phyloP scores from a whole-genome alignment of 2,113 vertebrate genomes.

The Rhinogobius similis region DNA sequence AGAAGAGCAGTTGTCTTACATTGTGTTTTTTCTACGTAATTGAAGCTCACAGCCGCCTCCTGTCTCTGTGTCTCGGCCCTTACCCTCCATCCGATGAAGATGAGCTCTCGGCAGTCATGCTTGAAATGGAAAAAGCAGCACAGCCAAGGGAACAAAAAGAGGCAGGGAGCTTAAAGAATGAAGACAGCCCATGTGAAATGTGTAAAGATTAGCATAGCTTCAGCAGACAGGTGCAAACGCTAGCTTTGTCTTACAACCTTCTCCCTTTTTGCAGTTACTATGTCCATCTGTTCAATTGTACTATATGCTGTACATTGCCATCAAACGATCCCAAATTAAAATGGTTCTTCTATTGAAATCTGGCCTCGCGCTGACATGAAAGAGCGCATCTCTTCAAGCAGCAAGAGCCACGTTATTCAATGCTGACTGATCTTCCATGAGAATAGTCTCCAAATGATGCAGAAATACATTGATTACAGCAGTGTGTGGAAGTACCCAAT shows the following conservation, averaged over 20 bases:
- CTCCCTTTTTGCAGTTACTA: slow-evolving; percentile 25
- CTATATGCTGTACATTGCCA: slow-evolving; percentile 13
- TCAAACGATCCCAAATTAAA: slow-evolving; percentile 3
- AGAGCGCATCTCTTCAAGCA: slow-evolving; percentile 12
- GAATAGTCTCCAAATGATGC: slow-evolving; percentile 50
- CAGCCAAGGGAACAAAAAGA: slow-evolving; percentile 38
- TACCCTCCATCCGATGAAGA: slow-evolving; percentile 41
- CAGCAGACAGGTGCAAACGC: slow-evolving; percentile 25
- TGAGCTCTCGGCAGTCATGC: slow-evolving; percentile 53
- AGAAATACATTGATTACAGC: slow-evolving; percentile 59
- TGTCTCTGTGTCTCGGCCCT: slow-evolving; percentile 24
- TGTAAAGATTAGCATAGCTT: slow-evolving; percentile 24
- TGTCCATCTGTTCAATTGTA: slow-evolving; percentile 29
- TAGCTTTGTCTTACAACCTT: slow-evolving; percentile 26
- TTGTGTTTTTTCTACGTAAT: slow-evolving; percentile 5
- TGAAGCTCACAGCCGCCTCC: slow-evolving; percentile 2
- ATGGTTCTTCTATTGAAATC: background rate
- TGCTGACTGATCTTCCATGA: slow-evolving; percentile 34
- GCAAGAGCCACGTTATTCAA: slow-evolving; percentile 30
- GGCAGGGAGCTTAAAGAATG: slow-evolving; percentile 20
- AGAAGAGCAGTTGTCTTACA: slow-evolving; percentile 8
- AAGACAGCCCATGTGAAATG: slow-evolving; percentile 31
- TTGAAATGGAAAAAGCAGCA: slow-evolving; percentile 68
- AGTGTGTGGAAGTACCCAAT: slow-evolving; percentile 35
- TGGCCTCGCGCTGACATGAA: background rate